Base-by-base conservation (phyloP, 1,140 invertebrate species). In the Brachionus manjavacas region DNA sequence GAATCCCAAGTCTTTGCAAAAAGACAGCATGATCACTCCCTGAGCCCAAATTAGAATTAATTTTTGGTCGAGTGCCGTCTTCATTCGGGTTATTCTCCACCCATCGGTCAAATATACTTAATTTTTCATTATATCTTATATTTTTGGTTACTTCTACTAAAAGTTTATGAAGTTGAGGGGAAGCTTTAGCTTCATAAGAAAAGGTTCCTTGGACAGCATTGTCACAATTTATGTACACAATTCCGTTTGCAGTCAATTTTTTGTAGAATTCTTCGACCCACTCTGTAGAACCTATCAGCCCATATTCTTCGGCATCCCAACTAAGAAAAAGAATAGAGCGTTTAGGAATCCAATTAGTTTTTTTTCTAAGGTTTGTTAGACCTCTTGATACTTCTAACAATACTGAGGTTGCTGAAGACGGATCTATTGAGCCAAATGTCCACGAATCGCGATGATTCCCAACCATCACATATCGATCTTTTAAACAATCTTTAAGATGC, bases 391-490 rank as follows among this genome's bases (percentile, higher is more conserved):
- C 85, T 87, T 92, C 92, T 16, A 91, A 86, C 41, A 92, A 84
- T 7, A 88, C 88, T 6, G 91, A 91, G 7, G 91, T 91, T 4
- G 91, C 91, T 70, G 86, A 88, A 14, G 89, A 86, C 7, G 91
- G 91, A 87, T 92, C 92, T 60, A 92, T 86, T 20, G 91, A 88
- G 8, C 91, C 91, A 86, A 90, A 91, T 7, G 89, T 90, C 91
- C 91, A 92, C 23, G 92, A 89, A 88, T 92, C 92, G 78, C 91
- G 87, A 85, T 92, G 92, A 85, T 91, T 92, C 2, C 92, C 92
- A 6, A 93, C 86, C 31, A 92, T 88, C 12, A 92, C 88, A 86
- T 91, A 92, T 3, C 91, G 64, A 89, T 89, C 91, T 72, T 41
- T 41, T 41, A 64, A 20, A 9, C 8, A 4, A 28, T 6, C 0